Evolutionary conservation across 2,113 vertebrate species (phyloP), one percentile per base, ranked within the genome.

Genomic region (Hyla sarda): DNA sequence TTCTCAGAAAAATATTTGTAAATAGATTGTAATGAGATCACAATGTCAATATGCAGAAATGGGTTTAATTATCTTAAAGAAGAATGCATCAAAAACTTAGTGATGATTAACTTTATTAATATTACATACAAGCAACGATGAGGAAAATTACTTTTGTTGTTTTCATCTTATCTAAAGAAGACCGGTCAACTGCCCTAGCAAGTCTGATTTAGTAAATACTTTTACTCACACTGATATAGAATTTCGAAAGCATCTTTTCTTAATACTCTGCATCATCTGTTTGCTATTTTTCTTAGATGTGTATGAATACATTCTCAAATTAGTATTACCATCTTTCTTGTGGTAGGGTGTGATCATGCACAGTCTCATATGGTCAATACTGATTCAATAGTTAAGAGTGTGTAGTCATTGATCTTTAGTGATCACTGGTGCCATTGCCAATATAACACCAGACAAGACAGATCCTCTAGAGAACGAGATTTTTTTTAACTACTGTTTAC

Each of bases 11-110:
- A 54, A 71, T 71, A 71, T 80, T 54, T 71, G 47, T 71, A 58
- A 80, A 79, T 67, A 71, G 32, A 37, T 5, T 41, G 25, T 77
- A 62, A 65, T 54, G 47, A 50, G 23, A 82, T 82, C 79, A 67
- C 58, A 25, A 67, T 41, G 60, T 30, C 79, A 82, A 67, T 48
- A 30, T 41, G 65, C 21, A 45, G 69, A 52, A 82, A 69, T 5
- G 54, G 16, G 19, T 60, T 54, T 80, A 45, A 45, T 80, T 62
- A 62, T 60, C 19, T 45, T n/a, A 50, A 45, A 14, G 11, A 14
- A 52, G 47, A 21, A 17, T 5, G 25, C 0, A 28, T 56, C 4
- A 21, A 56, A 56, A 56, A 21, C 21, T 56, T 19, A 56, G 17
- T 21, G 19, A 5, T 56, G 5, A 23, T 10, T 58, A 58, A 58